phyloP scores from a whole-genome alignment of 2,113 vertebrate genomes.

The Periophthalmodon schlosseri region DNA sequence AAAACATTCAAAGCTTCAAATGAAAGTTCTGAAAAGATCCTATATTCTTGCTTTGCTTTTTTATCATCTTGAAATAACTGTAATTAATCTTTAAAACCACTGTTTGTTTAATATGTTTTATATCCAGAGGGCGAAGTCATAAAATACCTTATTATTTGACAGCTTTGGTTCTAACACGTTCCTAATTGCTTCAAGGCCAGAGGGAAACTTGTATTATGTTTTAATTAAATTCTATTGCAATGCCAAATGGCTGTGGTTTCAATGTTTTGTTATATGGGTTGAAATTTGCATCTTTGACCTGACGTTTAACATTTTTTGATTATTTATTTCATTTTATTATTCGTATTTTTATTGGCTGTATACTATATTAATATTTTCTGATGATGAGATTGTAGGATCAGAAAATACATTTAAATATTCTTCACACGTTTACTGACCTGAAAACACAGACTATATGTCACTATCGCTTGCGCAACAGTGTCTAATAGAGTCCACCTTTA shows the following conservation, averaged over 20 bases:
- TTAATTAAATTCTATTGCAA: background rate
- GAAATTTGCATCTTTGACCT: background rate
- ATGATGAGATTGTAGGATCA: background rate
- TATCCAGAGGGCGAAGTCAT: background rate
- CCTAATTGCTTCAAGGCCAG: background rate
- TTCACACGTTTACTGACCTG: slow-evolving; percentile 21
- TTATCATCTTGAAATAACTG: background rate
- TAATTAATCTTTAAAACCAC: background rate
- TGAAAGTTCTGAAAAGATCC: background rate
- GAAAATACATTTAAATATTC: background rate
- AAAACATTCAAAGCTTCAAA: background rate
- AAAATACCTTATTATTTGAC: background rate
- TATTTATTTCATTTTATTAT: too few species aligned
- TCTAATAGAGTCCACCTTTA: slow-evolving; percentile 19
- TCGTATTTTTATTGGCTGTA: background rate
- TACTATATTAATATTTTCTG: background rate
- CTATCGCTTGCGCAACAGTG: slow-evolving; percentile 26
- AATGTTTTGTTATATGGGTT: background rate
- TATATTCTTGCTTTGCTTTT: background rate
- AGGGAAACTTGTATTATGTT: background rate
- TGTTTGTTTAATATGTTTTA: background rate
- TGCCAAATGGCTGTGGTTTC: background rate
- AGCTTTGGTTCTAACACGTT: background rate
- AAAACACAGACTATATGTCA: slow-evolving; percentile 24
- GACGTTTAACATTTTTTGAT: background rate